Conservation (phyloP, 2,888 invertebrate genomes). For the Acanthacorydalis orientalis region DNA sequence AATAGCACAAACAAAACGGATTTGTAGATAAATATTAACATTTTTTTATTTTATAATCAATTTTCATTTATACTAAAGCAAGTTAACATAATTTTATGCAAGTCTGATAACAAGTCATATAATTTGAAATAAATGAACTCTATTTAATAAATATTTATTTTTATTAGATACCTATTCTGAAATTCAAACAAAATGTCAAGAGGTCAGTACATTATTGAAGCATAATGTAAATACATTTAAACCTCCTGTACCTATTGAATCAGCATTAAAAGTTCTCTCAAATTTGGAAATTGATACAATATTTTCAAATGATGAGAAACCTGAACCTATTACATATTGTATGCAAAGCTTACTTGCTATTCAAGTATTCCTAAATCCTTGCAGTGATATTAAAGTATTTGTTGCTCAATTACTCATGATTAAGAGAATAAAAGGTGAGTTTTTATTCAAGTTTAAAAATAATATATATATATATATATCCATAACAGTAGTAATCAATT, state of each 20-base stretch:
- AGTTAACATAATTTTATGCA: no score
- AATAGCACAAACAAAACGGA: no score
- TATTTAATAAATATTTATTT: background rate
- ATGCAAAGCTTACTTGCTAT: conserved; percentile 70
- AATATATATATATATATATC: no score
- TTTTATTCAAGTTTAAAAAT: background rate
- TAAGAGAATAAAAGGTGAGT: conserved; percentile 54
- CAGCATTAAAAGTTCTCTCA: conserved; percentile 40
- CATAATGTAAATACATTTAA: conserved; percentile 32
- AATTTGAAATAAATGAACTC: no score
- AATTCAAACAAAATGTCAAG: conserved; percentile 48
- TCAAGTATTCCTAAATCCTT: conserved; percentile 70
- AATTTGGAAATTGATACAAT: conserved; percentile 45
- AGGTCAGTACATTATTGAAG: conserved; percentile 44
- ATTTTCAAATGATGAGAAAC: conserved; percentile 33
- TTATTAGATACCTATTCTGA: conserved; percentile 4
- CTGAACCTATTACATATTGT: conserved; percentile 52
- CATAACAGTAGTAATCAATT: no score
- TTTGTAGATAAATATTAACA: no score
- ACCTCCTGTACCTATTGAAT: conserved; percentile 37
- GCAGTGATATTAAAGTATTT: conserved; percentile 63
- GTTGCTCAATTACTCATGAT: conserved; percentile 71
- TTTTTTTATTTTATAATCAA: no score
- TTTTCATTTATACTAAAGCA: no score
- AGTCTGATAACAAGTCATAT: no score